Evolutionary conservation across 2,113 vertebrate species (phyloP).

Genomic region (Aramus guarauna): DNA sequence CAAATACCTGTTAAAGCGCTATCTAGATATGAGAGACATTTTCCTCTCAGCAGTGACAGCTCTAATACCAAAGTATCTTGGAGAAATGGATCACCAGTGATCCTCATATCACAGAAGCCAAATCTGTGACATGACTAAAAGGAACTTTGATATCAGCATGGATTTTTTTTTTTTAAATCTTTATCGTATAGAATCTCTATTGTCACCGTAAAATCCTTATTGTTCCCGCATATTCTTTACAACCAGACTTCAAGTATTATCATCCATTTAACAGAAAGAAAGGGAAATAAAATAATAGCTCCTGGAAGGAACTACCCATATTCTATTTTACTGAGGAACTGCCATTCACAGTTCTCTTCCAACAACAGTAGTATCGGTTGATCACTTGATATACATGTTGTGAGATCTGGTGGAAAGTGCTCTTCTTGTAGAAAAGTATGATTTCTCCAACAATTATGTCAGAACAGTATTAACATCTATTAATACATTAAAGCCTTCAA

Average conservation of each 20-base stretch:
- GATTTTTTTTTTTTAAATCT: neutral
- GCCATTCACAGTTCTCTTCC: neutral
- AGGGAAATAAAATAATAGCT: neutral
- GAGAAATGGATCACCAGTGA: neutral
- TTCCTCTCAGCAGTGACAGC: neutral
- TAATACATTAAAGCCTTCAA: neutral
- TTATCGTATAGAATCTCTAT: neutral
- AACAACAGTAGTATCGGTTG: neutral
- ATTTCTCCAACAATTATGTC: neutral
- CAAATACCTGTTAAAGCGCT: neutral
- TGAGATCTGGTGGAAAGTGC: neutral
- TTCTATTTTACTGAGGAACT: neutral
- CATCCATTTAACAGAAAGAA: neutral
- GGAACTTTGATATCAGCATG: neutral
- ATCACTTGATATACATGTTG: neutral
- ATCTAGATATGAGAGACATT: neutral
- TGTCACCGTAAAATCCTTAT: neutral
- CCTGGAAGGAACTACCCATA: neutral
- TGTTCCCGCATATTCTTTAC: neutral
- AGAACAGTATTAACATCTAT: neutral
- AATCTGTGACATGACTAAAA: neutral
- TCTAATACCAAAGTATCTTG: neutral
- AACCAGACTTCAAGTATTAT: neutral
- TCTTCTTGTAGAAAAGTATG: neutral
- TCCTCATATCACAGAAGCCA: neutral